These are phyloP conservation scores for Girardia tigrina DNA, from an alignment of 2,888 invertebrate species.

Conservation along the genomic window DNA sequence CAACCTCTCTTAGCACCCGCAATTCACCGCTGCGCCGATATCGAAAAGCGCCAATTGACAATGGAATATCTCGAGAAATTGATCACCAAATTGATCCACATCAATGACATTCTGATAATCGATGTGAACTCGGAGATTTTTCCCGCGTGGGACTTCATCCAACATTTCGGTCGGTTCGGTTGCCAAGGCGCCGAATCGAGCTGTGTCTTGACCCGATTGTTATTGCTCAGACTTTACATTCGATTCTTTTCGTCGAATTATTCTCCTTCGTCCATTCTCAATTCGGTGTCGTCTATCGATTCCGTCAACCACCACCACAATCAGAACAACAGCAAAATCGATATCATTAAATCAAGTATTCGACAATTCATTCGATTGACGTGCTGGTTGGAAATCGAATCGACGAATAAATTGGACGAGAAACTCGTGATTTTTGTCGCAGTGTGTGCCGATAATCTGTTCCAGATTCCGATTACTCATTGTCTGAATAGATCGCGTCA, in stretches of 20 bases:
- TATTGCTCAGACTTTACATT: not conserved
- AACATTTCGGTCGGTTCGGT: constrained; percentile 26
- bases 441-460: constrained; percentile 13
- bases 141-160: constrained; percentile 23
- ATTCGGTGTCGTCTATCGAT: too few relatives aligned
- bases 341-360: constrained; percentile 17
- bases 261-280: too few relatives aligned
- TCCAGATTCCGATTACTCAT: constrained; percentile 26
- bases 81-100: constrained; percentile 39
- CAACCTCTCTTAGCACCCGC: constrained; percentile 88
- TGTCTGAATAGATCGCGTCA: constrained; percentile 33
- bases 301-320: not conserved
- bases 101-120: not conserved
- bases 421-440: constrained; percentile 17
- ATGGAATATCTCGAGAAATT: constrained; percentile 68
- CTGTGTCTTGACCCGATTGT: constrained; percentile 20
- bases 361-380: constrained; percentile 6
- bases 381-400: not conserved
- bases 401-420: not conserved
- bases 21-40: constrained; percentile 85
- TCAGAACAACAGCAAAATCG: not conserved
- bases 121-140: not conserved
- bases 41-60: constrained; percentile 59
- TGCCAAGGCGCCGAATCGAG: not conserved
- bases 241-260: not conserved